Evolutionary conservation across 2,888 invertebrate genomes (phyloP).

Genomic region (Lypha dubia): DNA sequence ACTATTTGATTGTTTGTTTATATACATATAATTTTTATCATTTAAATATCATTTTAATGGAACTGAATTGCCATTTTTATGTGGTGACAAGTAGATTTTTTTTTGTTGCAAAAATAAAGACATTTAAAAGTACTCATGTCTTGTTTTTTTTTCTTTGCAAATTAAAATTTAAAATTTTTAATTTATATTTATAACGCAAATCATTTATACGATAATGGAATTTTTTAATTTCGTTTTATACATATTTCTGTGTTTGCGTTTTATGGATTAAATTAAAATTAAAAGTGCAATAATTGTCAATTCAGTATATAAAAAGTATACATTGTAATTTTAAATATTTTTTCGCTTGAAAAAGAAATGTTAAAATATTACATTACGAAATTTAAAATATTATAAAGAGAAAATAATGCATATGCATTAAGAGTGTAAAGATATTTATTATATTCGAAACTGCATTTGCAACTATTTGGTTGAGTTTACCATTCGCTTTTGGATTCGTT

Average conservation of each 20-base stretch:
- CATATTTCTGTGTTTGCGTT: conserved; percentile 21
- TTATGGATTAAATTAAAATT: conserved; percentile 37
- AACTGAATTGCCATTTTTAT: conserved; percentile 60
- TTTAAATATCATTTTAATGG: conserved; percentile 51
- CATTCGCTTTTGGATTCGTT: no score
- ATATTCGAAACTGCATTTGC: no score
- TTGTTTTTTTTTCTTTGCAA: conserved; percentile 44
- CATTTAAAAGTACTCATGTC: conserved; percentile 48
- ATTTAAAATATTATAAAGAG: conserved; percentile 31
- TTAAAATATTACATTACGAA: conserved; percentile 13
- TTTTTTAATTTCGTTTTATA: conserved; percentile 52
- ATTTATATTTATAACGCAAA: conserved; percentile 38
- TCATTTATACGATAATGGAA: conserved; percentile 38
- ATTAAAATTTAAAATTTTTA: conserved; percentile 36
- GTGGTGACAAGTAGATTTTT: conserved; percentile 54
- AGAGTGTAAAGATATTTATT: no score
- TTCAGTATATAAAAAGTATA: conserved; percentile 1
- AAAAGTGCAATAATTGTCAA: conserved; percentile 11
- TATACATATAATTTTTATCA: conserved; percentile 40
- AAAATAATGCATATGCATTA: no score
- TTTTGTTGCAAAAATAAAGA: conserved; percentile 46
- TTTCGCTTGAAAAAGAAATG: neutral
- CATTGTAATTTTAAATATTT: conserved; percentile 12
- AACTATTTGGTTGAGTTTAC: no score
- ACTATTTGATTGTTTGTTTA: neutral